Conservation (phyloP, 1,140 invertebrate species). For the Lordiphosa clarofinis region DNA sequence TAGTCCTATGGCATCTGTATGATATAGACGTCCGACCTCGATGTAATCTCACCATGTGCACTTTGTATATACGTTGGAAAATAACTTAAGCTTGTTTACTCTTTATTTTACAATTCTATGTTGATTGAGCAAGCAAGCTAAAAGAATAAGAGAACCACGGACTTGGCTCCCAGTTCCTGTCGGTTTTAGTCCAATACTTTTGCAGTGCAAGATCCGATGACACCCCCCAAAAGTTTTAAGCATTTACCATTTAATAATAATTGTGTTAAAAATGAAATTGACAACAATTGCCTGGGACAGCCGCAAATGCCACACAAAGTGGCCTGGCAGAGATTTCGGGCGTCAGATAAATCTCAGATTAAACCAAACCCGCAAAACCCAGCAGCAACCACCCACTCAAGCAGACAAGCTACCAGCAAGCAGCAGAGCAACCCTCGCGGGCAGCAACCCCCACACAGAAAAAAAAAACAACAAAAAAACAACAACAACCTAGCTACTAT, state of each 20-base stretch:
- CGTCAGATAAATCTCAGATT: conserved; percentile 45
- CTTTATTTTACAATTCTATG: too few relatives aligned
- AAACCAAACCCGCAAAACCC: conserved; percentile 37
- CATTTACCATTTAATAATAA: conserved; percentile 61
- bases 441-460: conserved; percentile 43
- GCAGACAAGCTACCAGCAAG: conserved; percentile 16
- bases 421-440: conserved; percentile 34
- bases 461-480: conserved; percentile 9
- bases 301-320: conserved; percentile 60
- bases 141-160: too few relatives aligned
- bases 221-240: conserved; percentile 20
- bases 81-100: too few relatives aligned
- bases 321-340: conserved; percentile 51
- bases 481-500: conserved; percentile 28
- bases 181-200: too few relatives aligned
- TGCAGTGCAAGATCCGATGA: too few relatives aligned
- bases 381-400: conserved; percentile 29
- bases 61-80: too few relatives aligned
- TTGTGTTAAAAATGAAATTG: conserved; percentile 70
- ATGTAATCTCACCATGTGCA: too few relatives aligned
- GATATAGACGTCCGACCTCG: too few relatives aligned
- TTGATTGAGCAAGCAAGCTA: too few relatives aligned
- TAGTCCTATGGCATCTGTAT: too few relatives aligned
- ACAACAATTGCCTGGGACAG: conserved; percentile 58
- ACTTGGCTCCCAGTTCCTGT: too few relatives aligned